Evolutionary conservation across 2,113 vertebrate species (phyloP).

Genomic region (Plotosus lineatus): DNA sequence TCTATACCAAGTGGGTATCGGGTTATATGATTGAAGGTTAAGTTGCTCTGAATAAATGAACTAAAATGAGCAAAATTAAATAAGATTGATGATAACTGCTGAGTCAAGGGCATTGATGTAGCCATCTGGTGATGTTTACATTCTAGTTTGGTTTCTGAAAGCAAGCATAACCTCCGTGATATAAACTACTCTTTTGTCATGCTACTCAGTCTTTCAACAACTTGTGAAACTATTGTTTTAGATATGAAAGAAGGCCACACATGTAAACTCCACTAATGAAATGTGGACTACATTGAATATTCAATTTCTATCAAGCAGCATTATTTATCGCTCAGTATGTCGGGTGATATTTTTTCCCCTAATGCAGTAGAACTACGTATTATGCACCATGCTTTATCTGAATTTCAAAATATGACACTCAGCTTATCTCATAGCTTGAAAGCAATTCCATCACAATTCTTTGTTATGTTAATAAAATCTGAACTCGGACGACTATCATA

Average conservation of each 20-base stretch:
- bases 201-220: neutral
- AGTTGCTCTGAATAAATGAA: neutral
- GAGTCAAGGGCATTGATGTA: neutral
- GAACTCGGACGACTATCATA: neutral
- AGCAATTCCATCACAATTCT: too few species aligned
- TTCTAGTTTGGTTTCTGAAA: neutral
- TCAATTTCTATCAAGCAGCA: neutral
- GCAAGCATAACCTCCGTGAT: neutral
- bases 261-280: neutral
- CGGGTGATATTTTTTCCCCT: neutral
- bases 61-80: neutral
- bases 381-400: neutral
- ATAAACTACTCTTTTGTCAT: neutral
- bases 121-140: neutral
- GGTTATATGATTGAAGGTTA: neutral
- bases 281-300: neutral
- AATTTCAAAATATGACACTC: neutral
- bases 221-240: neutral
- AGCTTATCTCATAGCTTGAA: neutral
- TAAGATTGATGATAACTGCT: neutral
- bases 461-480: neutral
- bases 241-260: neutral
- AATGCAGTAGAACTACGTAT: neutral
- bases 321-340: neutral
- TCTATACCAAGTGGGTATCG: neutral